These are phyloP conservation scores for Congeria kusceri DNA, from an alignment of 2,888 invertebrate species.

Conservation along the genomic window DNA sequence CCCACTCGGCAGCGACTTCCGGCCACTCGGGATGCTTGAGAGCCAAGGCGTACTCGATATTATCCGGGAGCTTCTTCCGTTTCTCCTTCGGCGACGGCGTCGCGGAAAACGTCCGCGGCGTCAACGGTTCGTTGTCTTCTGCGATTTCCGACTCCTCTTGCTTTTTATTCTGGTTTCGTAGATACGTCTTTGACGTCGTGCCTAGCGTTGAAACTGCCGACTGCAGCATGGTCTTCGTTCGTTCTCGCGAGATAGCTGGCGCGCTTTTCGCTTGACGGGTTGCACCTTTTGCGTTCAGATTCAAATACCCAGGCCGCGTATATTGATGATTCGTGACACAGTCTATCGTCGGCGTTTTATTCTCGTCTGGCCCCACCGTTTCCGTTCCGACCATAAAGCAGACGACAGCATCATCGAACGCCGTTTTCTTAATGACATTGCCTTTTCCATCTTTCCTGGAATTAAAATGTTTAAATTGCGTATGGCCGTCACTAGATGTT, in stretches of 20 bases:
- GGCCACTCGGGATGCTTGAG: slow-evolving; percentile 70
- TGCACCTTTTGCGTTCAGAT: slow-evolving; percentile 37
- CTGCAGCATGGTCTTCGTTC: slow-evolving; percentile 52
- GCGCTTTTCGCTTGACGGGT: slow-evolving; percentile 50
- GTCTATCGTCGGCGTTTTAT: slow-evolving; percentile 28
- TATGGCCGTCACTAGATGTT: neutral
- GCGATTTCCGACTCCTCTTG: slow-evolving; percentile 49
- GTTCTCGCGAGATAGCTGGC: slow-evolving; percentile 54
- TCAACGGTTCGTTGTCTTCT: slow-evolving; percentile 54
- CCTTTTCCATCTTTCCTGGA: slow-evolving; percentile 53
- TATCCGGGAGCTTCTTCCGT: slow-evolving; percentile 54
- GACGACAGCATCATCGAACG: slow-evolving; percentile 53
- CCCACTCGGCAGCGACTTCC: slow-evolving; percentile 63
- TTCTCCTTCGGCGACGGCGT: slow-evolving; percentile 35
- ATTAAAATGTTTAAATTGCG: neutral
- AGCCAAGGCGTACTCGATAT: slow-evolving; percentile 64
- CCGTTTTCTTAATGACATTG: slow-evolving; percentile 45
- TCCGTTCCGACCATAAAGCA: slow-evolving; percentile 64
- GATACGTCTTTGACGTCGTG: slow-evolving; percentile 52
- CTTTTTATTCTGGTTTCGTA: slow-evolving; percentile 45
- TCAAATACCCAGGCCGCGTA: slow-evolving; percentile 56
- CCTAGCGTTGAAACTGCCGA: slow-evolving; percentile 54
- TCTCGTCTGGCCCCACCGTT: slow-evolving; percentile 48
- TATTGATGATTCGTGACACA: slow-evolving; percentile 36
- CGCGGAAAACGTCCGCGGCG: slow-evolving; percentile 47